phyloP scores from a whole-genome alignment of 2,113 vertebrate species.

The Accipiter cooperii region DNA sequence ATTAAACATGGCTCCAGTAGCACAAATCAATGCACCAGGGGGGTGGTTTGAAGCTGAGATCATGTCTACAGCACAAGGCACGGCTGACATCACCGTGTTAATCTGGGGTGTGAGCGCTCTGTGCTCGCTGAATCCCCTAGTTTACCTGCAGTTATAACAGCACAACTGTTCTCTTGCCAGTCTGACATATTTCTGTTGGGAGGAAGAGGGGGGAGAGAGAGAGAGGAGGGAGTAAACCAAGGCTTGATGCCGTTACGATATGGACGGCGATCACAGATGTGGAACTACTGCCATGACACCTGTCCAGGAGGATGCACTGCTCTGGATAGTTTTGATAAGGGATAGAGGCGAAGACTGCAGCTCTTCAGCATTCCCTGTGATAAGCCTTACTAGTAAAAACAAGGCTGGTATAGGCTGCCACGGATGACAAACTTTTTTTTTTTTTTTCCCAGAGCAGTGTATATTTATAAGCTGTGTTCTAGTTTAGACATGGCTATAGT shows the following conservation, averaged over 20 bases:
- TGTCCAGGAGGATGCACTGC: background rate
- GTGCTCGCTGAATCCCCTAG: background rate
- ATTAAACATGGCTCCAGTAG: constrained; percentile 49
- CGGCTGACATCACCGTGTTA: constrained; percentile 1
- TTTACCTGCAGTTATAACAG: constrained; percentile 1
- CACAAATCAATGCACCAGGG: constrained; percentile 26
- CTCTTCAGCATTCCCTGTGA: background rate
- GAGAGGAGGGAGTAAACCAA: background rate
- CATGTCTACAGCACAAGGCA: constrained; percentile 37
- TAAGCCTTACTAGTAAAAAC: background rate
- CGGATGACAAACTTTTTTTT: background rate
- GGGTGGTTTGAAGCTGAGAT: constrained; percentile 36
- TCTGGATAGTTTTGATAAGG: background rate
- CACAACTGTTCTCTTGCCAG: constrained; percentile 8
- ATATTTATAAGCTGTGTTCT: background rate
- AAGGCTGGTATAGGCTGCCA: background rate
- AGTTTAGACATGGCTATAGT: background rate
- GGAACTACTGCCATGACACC: background rate
- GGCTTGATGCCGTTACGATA: background rate
- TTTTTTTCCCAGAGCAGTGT: background rate
- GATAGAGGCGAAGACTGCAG: background rate
- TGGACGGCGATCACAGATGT: background rate
- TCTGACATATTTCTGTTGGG: background rate
- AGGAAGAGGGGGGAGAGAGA: background rate
- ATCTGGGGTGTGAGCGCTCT: background rate